Evolutionary conservation across 2,888 invertebrate species (phyloP), one percentile per base, ranked within the genome.

Genomic region (Leptopilina myrica): DNA sequence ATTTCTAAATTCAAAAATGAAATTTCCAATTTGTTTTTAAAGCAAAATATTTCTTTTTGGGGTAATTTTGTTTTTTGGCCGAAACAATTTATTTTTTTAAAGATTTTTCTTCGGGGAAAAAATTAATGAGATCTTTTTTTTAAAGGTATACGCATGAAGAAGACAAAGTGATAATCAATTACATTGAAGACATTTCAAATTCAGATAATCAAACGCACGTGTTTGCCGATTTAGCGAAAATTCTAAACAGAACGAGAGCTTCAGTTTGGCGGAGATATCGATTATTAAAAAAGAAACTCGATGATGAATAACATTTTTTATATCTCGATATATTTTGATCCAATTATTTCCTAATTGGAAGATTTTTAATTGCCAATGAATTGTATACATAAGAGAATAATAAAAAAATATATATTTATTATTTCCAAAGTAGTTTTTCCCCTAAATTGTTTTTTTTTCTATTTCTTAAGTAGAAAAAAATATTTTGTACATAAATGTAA

Each of bases 231-330:
- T 81, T 91, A 67, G 89, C 89, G 0, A 84, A 84, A 79, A 82
- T 87, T 64, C 85, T 91, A 59, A 87, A 86, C n/a, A 85, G 91
- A 84, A 89, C 89, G 0, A 85, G 90, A 80, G 85, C 86, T 14
- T 90, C 91, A 0, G 88, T 91, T 49, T 91, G 89, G 89, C 88
- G 91, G 12, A 86, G 91, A 77, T 89, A 89, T 76, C 75, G 78
- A 76, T 66, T 87, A 20, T 79, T 91, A 78, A 83, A 84, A 15
- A 84, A 84, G 56, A 86, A 84, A 15, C 7, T 0, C 20, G 8
- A 7, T n/a, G 15, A 62, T 8, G 9, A 62, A 62, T 62, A 15
- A 56, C 7, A 59, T n/a, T 59, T 59, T n/a, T 15, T 59, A 5
- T 15, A 59, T 5, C 7, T n/a, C n/a, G 14, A 14, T 0, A n/a